Evolutionary conservation across 2,888 invertebrate genomes (phyloP).

Genomic region (Bedellia somnulentella): DNA sequence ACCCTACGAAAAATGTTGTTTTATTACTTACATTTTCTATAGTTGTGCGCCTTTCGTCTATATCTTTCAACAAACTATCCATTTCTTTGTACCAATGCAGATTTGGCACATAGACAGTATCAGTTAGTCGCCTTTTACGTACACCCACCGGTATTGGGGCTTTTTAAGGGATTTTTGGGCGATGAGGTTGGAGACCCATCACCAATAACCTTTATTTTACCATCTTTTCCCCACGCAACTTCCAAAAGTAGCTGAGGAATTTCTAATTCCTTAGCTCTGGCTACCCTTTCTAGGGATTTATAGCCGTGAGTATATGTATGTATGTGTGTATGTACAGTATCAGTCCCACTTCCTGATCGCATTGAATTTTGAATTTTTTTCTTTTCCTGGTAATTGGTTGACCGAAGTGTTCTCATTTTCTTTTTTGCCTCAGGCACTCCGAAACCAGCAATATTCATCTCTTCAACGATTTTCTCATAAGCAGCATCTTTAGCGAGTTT

Average conservation of each 20-base stretch:
- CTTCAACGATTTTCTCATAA: slow-evolving; percentile 6
- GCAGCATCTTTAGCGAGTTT: slow-evolving; percentile 6
- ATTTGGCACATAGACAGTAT: slow-evolving; percentile 7
- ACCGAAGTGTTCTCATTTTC: slow-evolving; percentile 10
- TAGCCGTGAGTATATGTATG: too few species aligned
- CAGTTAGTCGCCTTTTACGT: too few species aligned
- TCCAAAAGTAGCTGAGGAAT: too few species aligned
- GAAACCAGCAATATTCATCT: slow-evolving; percentile 3
- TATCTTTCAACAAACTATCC: slow-evolving; percentile 7
- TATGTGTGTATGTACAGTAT: too few species aligned
- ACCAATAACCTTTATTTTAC: too few species aligned
- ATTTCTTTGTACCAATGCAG: slow-evolving; percentile 7
- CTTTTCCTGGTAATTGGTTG: slow-evolving; percentile 5
- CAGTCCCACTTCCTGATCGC: slow-evolving; percentile 6
- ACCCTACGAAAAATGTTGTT: slow-evolving; percentile 6
- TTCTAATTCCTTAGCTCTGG: too few species aligned
- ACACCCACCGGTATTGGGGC: too few species aligned
- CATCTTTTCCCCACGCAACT: too few species aligned
- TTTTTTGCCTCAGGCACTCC: slow-evolving; percentile 9
- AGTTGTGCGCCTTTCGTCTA: slow-evolving; percentile 6
- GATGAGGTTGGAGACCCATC: too few species aligned
- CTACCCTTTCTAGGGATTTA: too few species aligned
- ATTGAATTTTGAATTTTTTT: slow-evolving; percentile 6
- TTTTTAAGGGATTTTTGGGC: too few species aligned
- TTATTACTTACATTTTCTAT: slow-evolving; percentile 1